A percentile compares a stretch with the other conserved stretches of the same genome.
phyloP scores from a whole-genome alignment of 1,140 invertebrate genomes.

The Periplaneta americana region DNA sequence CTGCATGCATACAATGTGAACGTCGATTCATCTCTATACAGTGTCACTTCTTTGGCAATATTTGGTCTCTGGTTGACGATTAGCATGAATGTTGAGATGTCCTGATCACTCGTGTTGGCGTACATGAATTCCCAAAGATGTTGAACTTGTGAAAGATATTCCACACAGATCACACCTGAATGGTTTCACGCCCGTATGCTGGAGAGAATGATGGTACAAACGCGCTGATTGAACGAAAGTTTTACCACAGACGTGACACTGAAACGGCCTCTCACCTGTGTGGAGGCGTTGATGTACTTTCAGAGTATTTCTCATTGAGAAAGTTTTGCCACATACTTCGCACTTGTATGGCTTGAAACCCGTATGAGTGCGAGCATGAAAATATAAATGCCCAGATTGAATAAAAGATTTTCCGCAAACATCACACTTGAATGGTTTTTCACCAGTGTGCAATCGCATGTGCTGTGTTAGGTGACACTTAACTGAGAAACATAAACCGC shows the following conservation, averaged over 20 bases:
- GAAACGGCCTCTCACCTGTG: too few species aligned
- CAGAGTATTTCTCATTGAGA: conserved; percentile 38
- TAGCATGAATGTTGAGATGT: too few species aligned
- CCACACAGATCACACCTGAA: conserved; percentile 51
- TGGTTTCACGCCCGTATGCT: conserved; percentile 48
- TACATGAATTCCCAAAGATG: too few species aligned
- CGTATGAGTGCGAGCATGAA: conserved; percentile 23
- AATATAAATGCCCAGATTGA: conserved; percentile 43
- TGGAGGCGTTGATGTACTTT: conserved; percentile 61
- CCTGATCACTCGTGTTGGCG: too few species aligned
- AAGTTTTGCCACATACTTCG: conserved; percentile 46
- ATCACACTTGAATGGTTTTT: conserved; percentile 50
- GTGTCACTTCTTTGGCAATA: too few species aligned
- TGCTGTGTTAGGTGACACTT: conserved; percentile 32
- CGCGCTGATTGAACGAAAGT: conserved; percentile 36
- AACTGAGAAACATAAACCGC: too few species aligned
- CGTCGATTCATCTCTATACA: too few species aligned
- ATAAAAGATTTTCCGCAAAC: conserved; percentile 45
- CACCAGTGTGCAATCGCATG: conserved; percentile 63
- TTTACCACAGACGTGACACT: conserved; percentile 57
- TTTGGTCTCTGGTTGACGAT: too few species aligned
- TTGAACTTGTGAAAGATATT: conserved; percentile 47
- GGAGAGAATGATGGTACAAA: conserved; percentile 11
- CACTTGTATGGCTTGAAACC: conserved; percentile 30
- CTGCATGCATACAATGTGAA: too few species aligned